Base-by-base conservation (phyloP, 2,113 vertebrate genomes). In the Notothenia coriiceps region DNA sequence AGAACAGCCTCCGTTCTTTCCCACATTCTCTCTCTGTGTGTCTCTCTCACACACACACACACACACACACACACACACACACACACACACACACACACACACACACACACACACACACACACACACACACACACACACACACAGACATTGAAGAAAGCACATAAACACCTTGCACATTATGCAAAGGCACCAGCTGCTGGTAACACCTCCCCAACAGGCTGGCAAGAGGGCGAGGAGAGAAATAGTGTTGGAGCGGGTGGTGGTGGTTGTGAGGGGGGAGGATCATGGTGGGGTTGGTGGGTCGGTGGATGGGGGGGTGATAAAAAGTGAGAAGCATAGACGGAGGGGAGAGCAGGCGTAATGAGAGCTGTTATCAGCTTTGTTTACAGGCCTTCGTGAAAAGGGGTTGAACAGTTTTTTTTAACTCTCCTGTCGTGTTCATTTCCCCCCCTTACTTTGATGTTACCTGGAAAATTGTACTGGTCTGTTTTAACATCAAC, bases 151-250 rank as follows among this genome's bases (percentile, higher is more conserved):
- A 86, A 79, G 89, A 86, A 89, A 74, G 75, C 86, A 90, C 83
- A 90, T 89, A 91, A 91, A 94, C 93, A 94, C 88, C 92, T 92
- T 73, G 78, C 91, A 89, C 91, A 95, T 95, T 94, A 95, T 94
- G 95, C 94, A 94, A 94, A 95, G 89, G 78, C 88, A 92, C 94
- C 94, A 95, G 94, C 95, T 95, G 94, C 94, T 93, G 92, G 90
- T 85, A 91, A 94, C 93, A 93, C 94, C 94, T 93, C 92, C 91
- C 92, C 88, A 91, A 91, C 93, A 89, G 89, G 89, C 88, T 91
- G 91, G 92, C 88, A 87, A 81, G 86, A 91, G 91, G 84, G 89
- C 84, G 89, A 92, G 72, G 76, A 88, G 80, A 86, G 86, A 88
- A 76, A 67, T 61, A 64, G 74, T 80, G 78, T 49, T 65, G 59